Evolutionary conservation across 1,140 invertebrate genomes (phyloP).

Genomic region (Papilio helenus): DNA sequence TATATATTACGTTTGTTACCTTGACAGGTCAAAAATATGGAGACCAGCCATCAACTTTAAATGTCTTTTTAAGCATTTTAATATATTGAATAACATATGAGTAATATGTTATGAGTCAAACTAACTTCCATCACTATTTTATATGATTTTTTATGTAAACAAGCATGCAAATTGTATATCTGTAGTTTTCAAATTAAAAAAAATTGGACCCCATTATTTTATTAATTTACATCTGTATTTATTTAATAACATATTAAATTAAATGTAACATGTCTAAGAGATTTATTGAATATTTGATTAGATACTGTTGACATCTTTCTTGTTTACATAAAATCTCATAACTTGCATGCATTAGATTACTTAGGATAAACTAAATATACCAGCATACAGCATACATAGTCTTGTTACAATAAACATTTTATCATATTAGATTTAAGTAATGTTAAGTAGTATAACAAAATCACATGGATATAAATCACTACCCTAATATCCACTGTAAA

Average conservation of each 20-base stretch:
- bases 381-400: not conserved
- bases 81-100: slow-evolving; percentile 47
- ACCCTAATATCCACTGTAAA: not conserved
- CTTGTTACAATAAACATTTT: not conserved
- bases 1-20: slow-evolving; percentile 41
- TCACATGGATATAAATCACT: not conserved
- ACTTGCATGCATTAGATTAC: not conserved
- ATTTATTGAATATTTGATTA: too few species aligned
- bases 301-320: not conserved
- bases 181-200: not conserved
- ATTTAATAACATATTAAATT: not conserved
- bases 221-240: not conserved
- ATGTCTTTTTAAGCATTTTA: slow-evolving; percentile 66
- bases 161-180: not conserved
- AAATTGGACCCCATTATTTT: not conserved
- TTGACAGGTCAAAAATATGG: not conserved
- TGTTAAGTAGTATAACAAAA: slow-evolving; percentile 7
- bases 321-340: slow-evolving; percentile 6
- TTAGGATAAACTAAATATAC: not conserved
- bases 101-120: slow-evolving; percentile 39
- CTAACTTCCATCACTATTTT: not conserved
- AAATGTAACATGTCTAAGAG: not conserved
- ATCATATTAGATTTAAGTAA: slow-evolving; percentile 3
- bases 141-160: slow-evolving; percentile 1
- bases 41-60: slow-evolving; percentile 44